Evolutionary conservation across 37 sponge, comb jelly and placozoan genomes (phyloP).

Genomic region (Hexactinellida sp.): DNA sequence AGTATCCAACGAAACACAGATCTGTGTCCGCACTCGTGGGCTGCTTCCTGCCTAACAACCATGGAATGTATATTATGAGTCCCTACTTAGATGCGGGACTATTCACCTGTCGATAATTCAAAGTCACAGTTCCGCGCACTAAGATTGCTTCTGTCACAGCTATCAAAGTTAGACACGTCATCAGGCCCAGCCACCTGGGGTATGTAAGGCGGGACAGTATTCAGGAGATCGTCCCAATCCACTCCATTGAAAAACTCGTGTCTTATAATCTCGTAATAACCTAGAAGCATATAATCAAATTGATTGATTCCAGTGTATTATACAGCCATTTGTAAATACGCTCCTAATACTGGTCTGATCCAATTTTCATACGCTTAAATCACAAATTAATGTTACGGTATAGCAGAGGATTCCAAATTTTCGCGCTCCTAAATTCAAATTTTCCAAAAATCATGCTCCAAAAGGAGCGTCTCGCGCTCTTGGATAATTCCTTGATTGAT

Average conservation of each 20-base stretch:
- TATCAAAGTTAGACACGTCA: slow-evolving; percentile 75
- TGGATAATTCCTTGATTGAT: too few relatives aligned
- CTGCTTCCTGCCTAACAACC: neutral
- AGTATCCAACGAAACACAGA: neutral
- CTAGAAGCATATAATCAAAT: slow-evolving; percentile 43
- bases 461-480: too few relatives aligned
- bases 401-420: too few relatives aligned
- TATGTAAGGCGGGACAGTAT: slow-evolving; percentile 58
- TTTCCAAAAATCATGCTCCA: too few relatives aligned
- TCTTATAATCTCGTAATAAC: slow-evolving; percentile 33
- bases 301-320: too few relatives aligned
- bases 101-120: neutral
- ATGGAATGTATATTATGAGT: too few relatives aligned
- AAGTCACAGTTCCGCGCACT: neutral
- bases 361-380: too few relatives aligned
- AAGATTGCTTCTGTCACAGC: neutral
- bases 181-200: slow-evolving; percentile 40
- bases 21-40: neutral
- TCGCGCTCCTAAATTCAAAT: too few relatives aligned
- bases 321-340: too few relatives aligned
- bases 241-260: slow-evolving; percentile 54
- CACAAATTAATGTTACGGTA: too few relatives aligned
- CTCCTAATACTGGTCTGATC: too few relatives aligned
- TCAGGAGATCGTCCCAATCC: slow-evolving; percentile 39
- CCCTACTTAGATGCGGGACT: neutral